These are phyloP conservation scores for Aplodontia rufa DNA, from an alignment of 2,113 vertebrate species.

Conservation along the genomic window DNA sequence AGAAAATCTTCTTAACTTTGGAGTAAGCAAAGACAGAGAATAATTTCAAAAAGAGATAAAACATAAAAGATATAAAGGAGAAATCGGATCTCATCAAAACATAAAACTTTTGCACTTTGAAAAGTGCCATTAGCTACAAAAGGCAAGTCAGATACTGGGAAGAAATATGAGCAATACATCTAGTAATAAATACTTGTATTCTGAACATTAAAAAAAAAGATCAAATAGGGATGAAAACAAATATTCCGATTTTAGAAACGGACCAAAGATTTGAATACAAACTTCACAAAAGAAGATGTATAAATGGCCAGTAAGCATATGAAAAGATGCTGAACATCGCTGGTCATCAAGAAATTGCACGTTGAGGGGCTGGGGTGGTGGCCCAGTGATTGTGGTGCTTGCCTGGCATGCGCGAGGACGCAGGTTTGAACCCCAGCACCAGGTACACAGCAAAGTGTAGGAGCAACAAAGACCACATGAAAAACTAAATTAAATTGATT, in stretches of 20 bases:
- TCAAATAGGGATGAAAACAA: background rate
- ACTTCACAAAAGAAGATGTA: background rate
- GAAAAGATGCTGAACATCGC: background rate
- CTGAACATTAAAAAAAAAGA: background rate
- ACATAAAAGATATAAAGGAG: background rate
- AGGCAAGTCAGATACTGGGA: background rate
- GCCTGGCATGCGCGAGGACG: too few species aligned
- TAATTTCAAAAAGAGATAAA: background rate
- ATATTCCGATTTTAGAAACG: background rate
- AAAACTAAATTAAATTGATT: too few species aligned
- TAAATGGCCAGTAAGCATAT: background rate
- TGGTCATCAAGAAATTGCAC: background rate
- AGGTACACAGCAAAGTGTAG: too few species aligned
- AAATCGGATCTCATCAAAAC: background rate
- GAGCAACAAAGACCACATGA: too few species aligned
- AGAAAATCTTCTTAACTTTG: background rate
- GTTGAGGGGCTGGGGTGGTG: too few species aligned
- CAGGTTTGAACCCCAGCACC: too few species aligned
- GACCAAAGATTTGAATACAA: background rate
- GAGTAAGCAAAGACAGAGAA: background rate
- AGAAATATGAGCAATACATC: background rate
- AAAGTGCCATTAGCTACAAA: background rate
- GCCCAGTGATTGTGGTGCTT: too few species aligned
- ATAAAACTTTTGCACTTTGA: background rate
- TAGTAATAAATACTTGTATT: background rate